Base-by-base conservation (phyloP, 1,140 invertebrate species). In the Radopholus similis region DNA sequence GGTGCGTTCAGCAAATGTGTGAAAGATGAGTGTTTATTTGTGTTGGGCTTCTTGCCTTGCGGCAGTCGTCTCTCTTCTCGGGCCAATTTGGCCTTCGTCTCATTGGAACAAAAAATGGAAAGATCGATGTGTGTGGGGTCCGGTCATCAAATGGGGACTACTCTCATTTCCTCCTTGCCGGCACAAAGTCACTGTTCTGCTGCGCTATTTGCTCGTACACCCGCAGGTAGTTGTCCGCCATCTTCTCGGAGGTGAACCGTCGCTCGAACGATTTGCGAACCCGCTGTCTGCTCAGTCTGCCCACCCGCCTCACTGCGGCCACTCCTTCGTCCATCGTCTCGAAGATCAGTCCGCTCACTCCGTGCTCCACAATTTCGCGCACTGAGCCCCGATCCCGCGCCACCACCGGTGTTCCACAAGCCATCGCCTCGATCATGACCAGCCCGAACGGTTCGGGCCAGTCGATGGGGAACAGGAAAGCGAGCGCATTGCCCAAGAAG, bases 391-490 rank as follows among this genome's bases (percentile, higher is more conserved):
- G 35, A 5, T 44, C 9, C 18, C 30, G 18, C 3, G 65, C 67
- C 23, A 67, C 34, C 2, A 67, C 67, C 26, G 65, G 65, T 4
- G 65, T 67, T 9, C 65, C 65, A 30, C 59, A 66, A 3, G 65
- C 65, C 65, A 68, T 64, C 21, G 56, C 21, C 26, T 67, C 62
- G 32, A 72, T 69, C 66, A 53, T 51, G 5, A 68, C 67, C 0
- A 66, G 28, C 1, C 67, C 67, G 40, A 68, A 68, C 4, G 58
- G 67, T 64, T 68, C 67, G 23, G 65, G 6, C 66, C 66, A 68
- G 5, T 68, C 30, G 9, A 68, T 68, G 15, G 67, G 65, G 35
- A 30, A 40, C n/a, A 71, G n/a, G 23, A 71, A 54, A 4, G 67
- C 67, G 1, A 26, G 4, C 3, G 67, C 67, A 13, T 71, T 71